phyloP scores from a whole-genome alignment of 2,113 vertebrate species.

The Macaca nemestrina region DNA sequence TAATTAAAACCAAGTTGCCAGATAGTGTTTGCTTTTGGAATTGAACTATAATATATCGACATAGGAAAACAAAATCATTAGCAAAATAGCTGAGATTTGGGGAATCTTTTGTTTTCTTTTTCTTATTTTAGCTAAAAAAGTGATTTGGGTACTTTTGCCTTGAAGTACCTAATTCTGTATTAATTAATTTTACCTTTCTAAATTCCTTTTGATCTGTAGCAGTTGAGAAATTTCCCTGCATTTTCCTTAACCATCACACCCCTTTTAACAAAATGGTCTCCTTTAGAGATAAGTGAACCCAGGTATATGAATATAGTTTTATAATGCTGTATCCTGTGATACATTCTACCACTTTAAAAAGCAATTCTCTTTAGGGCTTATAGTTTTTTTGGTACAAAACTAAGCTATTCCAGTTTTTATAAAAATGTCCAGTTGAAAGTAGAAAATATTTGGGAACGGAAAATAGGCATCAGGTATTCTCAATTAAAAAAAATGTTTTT shows the following conservation, averaged over 20 bases:
- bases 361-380: background rate
- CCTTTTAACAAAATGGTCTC: background rate
- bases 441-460: background rate
- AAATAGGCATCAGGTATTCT: background rate
- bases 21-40: slow-evolving; percentile 76
- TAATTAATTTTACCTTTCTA: slow-evolving; percentile 10
- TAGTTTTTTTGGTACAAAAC: background rate
- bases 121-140: background rate
- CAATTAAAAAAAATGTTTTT: background rate
- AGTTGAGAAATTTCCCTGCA: background rate
- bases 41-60: slow-evolving; percentile 67
- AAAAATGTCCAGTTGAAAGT: slow-evolving; percentile 27
- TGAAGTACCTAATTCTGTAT: slow-evolving; percentile 6
- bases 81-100: slow-evolving; percentile 32
- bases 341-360: background rate
- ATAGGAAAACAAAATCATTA: slow-evolving; percentile 55
- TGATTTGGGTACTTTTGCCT: slow-evolving; percentile 15
- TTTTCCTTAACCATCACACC: background rate
- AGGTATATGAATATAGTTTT: background rate
- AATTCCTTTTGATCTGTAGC: slow-evolving; percentile 23
- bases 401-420: slow-evolving; percentile 17
- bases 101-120: background rate
- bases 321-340: background rate
- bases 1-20: slow-evolving; percentile 79
- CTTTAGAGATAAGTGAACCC: background rate